Conservation (phyloP, 2,797 vertebrate species). For the Alosa sapidissima region DNA sequence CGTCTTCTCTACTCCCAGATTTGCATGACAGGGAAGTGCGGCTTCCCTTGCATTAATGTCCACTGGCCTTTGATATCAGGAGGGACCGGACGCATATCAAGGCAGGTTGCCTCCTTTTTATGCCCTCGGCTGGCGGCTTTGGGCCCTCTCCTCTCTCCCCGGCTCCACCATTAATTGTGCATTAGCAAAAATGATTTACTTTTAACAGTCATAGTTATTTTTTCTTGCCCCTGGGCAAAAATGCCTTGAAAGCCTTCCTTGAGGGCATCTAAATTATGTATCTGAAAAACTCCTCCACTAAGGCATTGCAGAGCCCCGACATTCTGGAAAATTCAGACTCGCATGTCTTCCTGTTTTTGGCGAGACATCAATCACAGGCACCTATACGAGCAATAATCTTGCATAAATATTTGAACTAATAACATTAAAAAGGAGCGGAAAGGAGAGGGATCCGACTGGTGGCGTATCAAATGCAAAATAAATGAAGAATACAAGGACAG, state of each 20-base stretch:
- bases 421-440: conserved; percentile 89
- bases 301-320: conserved; percentile 93
- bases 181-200: conserved; percentile 99
- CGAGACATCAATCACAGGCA: conserved; percentile 97
- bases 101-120: conserved; percentile 84
- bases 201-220: conserved; percentile 99
- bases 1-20: conserved; percentile 59
- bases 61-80: conserved; percentile 76
- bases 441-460: conserved; percentile 93
- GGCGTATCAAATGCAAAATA: conserved; percentile 99
- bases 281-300: conserved; percentile 99
- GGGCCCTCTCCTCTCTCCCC: conserved; percentile 80
- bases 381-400: conserved; percentile 95
- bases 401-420: conserved; percentile 99
- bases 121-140: conserved; percentile 89
- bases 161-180: conserved; percentile 98
- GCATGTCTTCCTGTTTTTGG: conserved; percentile 97
- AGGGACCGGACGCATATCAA: conserved; percentile 79
- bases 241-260: conserved; percentile 99
- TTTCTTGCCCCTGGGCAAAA: conserved; percentile 97
- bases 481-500: conserved; percentile 97
- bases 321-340: conserved; percentile 94
- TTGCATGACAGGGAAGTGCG: conserved; percentile 84
- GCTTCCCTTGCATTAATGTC: conserved; percentile 80
- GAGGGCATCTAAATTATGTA: conserved; percentile 99